Evolutionary conservation across 1,140 invertebrate genomes (phyloP).

Genomic region (Lucilia sericata): DNA sequence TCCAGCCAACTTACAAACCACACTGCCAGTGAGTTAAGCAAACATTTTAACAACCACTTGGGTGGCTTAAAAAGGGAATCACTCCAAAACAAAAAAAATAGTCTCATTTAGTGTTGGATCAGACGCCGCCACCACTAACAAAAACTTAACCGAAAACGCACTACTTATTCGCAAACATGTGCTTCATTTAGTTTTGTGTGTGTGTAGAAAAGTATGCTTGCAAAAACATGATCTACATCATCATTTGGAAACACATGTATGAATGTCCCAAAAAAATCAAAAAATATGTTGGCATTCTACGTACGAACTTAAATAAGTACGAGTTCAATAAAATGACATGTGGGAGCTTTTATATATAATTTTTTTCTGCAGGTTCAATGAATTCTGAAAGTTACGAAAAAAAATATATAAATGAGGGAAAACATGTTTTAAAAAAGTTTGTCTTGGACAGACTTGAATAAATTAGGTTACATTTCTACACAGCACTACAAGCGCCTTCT

Average conservation of each 20-base stretch:
- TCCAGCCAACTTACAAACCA: not conserved
- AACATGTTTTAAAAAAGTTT: not conserved
- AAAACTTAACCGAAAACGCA: not conserved
- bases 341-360: not conserved
- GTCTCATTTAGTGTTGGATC: slow-evolving; percentile 17
- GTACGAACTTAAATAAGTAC: not conserved
- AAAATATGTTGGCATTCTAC: not conserved
- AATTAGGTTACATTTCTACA: not conserved
- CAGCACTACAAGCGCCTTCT: not conserved
- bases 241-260: not conserved
- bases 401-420: not conserved
- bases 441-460: not conserved
- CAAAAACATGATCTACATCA: slow-evolving; percentile 11
- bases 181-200: not conserved
- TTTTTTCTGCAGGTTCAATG: not conserved
- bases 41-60: not conserved
- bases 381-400: not conserved
- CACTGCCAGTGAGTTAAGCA: not conserved
- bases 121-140: slow-evolving; percentile 1
- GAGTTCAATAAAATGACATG: not conserved
- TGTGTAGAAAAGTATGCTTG: not conserved
- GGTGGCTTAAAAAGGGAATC: slow-evolving; percentile 15
- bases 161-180: too few species aligned
- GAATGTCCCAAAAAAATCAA: not conserved
- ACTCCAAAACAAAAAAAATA: not conserved